A percentile compares a stretch with the other conserved stretches of the same genome.
Conservation (phyloP, 2,888 invertebrate genomes). For the Cyrtodaria siliqua region DNA sequence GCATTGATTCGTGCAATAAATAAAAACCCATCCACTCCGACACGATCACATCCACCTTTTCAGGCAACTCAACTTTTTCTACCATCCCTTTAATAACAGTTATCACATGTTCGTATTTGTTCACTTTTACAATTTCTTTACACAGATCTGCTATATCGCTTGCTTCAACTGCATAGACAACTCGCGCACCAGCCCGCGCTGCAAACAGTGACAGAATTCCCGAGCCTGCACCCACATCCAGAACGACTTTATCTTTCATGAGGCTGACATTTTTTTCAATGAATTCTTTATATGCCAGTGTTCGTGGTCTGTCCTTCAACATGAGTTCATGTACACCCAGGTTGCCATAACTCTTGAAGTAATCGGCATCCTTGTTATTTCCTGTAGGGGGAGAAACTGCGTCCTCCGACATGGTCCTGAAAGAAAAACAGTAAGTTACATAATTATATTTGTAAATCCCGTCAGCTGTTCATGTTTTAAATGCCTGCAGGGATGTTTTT, state of each 20-base stretch:
- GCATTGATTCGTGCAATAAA: constrained; percentile 85
- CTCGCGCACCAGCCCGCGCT: constrained; percentile 83
- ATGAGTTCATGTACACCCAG: constrained; percentile 83
- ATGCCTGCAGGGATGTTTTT: too few relatives aligned
- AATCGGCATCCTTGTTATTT: constrained; percentile 51
- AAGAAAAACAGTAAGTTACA: constrained; percentile 3
- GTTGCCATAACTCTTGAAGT: constrained; percentile 82
- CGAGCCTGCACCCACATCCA: constrained; percentile 87
- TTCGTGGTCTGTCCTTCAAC: constrained; percentile 84
- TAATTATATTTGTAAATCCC: too few relatives aligned
- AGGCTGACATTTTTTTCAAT: constrained; percentile 81
- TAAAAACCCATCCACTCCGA: constrained; percentile 86
- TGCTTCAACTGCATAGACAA: constrained; percentile 84
- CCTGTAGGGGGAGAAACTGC: neutral
- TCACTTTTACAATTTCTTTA: constrained; percentile 77
- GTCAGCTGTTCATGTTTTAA: too few relatives aligned
- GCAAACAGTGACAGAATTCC: constrained; percentile 85
- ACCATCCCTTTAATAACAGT: constrained; percentile 79
- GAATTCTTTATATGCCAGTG: constrained; percentile 82
- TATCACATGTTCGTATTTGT: constrained; percentile 77
- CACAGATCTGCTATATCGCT: constrained; percentile 79
- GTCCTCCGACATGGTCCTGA: constrained; percentile 8
- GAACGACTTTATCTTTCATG: constrained; percentile 84
- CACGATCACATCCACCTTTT: constrained; percentile 82
- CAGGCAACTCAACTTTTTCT: constrained; percentile 80